Conservation (phyloP, 2,888 invertebrate species). For the Trisateles emortualis region DNA sequence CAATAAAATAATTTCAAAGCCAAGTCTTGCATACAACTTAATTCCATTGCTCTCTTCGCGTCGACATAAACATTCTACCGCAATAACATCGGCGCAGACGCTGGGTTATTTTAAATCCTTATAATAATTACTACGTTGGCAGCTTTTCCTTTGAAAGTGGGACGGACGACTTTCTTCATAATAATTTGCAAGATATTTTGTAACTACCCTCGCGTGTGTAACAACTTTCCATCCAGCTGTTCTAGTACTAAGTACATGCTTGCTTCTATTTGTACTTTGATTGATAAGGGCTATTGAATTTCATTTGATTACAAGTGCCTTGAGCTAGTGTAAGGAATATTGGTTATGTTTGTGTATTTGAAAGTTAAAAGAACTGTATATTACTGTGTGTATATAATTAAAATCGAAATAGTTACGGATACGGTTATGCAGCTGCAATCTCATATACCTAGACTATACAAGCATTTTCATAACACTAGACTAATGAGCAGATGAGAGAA, state of each 20-base stretch:
- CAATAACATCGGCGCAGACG: conserved; percentile 6
- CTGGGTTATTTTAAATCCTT: conserved; percentile 35
- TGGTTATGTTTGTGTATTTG: conserved; percentile 12
- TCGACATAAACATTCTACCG: conserved; percentile 14
- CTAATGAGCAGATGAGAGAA: no score
- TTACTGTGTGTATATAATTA: no score
- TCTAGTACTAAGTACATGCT: conserved; percentile 28
- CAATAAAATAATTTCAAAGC: background rate
- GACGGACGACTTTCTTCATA: conserved; percentile 40
- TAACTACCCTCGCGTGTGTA: conserved; percentile 47
- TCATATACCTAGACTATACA: no score
- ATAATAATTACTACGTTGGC: conserved; percentile 38
- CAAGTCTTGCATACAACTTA: conserved; percentile 3
- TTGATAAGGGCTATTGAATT: conserved; percentile 24
- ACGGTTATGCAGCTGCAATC: no score
- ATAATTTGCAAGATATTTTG: conserved; percentile 53
- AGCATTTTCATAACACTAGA: no score
- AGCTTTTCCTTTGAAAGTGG: conserved; percentile 45
- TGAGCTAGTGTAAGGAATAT: conserved; percentile 15
- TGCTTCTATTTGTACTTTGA: conserved; percentile 20
- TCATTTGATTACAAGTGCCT: conserved; percentile 22
- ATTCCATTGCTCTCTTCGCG: conserved; percentile 2
- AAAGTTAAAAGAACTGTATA: no score
- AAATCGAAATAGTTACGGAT: no score
- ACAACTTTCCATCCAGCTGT: conserved; percentile 48